Conservation (phyloP, 2,797 vertebrate species). For the Gallirallus australis region DNA sequence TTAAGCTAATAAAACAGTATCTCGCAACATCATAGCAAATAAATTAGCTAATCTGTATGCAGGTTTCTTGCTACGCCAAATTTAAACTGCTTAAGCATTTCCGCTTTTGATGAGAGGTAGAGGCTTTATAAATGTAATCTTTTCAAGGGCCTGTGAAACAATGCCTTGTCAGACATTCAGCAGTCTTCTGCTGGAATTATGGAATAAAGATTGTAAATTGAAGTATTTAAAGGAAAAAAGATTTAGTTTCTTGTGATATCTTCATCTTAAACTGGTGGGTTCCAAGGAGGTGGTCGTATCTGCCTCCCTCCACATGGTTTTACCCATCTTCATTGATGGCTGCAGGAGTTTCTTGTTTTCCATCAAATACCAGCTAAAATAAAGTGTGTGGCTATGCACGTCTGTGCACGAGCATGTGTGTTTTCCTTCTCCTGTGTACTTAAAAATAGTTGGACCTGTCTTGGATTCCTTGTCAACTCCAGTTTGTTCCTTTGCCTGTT, state of each 20-base stretch:
- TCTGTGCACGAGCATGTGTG: neutral
- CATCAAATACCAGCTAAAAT: neutral
- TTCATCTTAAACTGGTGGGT: neutral
- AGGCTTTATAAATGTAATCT: neutral
- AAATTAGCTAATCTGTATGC: constrained; percentile 53
- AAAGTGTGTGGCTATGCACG: neutral
- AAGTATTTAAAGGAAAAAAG: neutral
- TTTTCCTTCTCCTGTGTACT: neutral
- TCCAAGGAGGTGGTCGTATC: neutral
- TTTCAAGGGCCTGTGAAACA: neutral
- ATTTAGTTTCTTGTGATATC: neutral
- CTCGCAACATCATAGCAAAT: constrained; percentile 31
- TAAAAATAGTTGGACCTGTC: neutral
- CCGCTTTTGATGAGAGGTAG: neutral
- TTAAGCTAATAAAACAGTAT: constrained; percentile 68
- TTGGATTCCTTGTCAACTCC: neutral
- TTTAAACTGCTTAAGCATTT: neutral
- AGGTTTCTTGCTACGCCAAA: constrained; percentile 4
- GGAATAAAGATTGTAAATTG: no score
- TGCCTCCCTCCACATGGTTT: neutral
- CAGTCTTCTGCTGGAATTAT: neutral
- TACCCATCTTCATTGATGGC: neutral
- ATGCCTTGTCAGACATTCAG: neutral
- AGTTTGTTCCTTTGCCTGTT: neutral
- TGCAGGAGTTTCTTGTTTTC: neutral